Base-by-base conservation (phyloP, 2,888 invertebrate genomes). In the Galerucella pusilla region DNA sequence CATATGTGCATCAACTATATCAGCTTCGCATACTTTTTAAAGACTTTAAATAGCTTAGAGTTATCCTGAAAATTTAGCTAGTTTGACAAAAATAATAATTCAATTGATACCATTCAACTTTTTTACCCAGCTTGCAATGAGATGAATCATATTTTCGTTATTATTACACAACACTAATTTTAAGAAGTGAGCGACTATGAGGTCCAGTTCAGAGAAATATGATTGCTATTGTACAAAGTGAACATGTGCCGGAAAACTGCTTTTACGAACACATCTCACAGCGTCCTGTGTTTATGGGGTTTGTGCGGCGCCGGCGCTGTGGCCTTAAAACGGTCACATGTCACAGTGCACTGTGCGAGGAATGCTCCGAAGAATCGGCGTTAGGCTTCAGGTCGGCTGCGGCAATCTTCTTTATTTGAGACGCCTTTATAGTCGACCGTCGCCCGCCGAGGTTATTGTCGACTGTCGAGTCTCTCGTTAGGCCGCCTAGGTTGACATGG, bases 91-190 rank as follows among this genome's bases (percentile, higher is more conserved):
- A 65, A 42, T 69, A 25, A 42, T 61, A 69, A 35, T 68, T 73
- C 42, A 75, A 59, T 71, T 14, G 70, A 63, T 54, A 73, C 49
- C 72, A 68, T 76, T 75, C 74, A 77, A 74, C 78, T 77, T 78
- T 78, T 78, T 78, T 78, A 78, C 78, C 78, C 78, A 76, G 66
- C 73, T 71, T 71, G 57, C 52, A 83, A 83, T 84, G 84, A 85
- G 82, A 85, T 85, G 84, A 85, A 84, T 82, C 82, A 82, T 83
- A 82, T 81, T 82, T 80, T 84, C 82, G 83, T 85, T 86, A 86
- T 83, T 82, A 83, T 85, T 83, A 85, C 85, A 86, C 85, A 85
- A 86, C 85, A 86, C 86, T 85, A 85, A 86, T 84, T 84, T 84
- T 85, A 83, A 84, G 82, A 85, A 83, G 83, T 86, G 85, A 85